Base-by-base conservation (phyloP, 2,797 vertebrate species). In the Liparis tanakae region DNA sequence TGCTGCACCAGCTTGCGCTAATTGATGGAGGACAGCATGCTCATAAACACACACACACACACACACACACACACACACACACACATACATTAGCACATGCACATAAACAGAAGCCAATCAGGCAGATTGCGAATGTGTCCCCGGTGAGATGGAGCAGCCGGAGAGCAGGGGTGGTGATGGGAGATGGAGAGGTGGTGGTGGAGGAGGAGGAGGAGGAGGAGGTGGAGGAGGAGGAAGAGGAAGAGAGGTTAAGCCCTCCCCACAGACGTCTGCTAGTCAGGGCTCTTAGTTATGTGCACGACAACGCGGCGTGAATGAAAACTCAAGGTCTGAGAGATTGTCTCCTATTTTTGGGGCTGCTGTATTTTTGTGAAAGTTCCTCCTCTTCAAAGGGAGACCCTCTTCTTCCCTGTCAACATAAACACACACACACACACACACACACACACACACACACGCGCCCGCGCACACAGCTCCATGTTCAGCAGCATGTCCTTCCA, bases 21-120 rank as follows among this genome's bases (percentile, higher is more conserved):
- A 93, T 90, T 89, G 90, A 94, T 93, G 78, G 87, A 91, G 71
- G 85, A 88, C 79, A 75, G 76, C 86, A 81, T 85, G 85, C 75
- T 71, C 81, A 7, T 46, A 72, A 80, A 73, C 74, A 66, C 81
- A 73, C 81, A 74, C 79, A 74, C 81, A 72, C 84, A 73, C 81
- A 72, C 81, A 73, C 74, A 66, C 81, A 73, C 81, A 74, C 79
- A 74, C 81, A 72, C 81, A 74, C 79, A 74, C 81, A 72, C 84
- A 73, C 81, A 70, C 22, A 72, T 82, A 76, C 84, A 83, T 85
- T 72, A 81, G 63, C 85, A 77, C 85, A 83, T 81, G 81, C 87
- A 87, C 86, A 76, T 85, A 86, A 86, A 85, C 90, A 87, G 80
- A 85, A 84, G 79, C 85, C 85, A 89, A 91, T 93, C 88, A 91